Percentiles rank a stretch among this genome's conserved stretches.
Conservation (phyloP, 2,797 vertebrate genomes). For the Myiothlypis chrysogaster region DNA sequence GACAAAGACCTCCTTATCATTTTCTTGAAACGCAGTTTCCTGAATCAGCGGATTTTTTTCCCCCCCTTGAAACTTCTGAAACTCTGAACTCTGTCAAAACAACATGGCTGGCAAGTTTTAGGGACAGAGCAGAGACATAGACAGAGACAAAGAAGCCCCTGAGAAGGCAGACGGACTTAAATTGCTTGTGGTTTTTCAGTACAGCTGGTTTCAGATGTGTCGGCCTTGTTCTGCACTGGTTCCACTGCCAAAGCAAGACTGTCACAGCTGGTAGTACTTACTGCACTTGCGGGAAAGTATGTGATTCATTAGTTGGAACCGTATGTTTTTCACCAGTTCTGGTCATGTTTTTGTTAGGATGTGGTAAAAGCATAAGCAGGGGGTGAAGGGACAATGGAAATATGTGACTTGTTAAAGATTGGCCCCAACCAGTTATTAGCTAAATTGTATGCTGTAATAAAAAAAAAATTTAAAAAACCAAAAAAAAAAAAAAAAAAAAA, state of each 20-base stretch:
- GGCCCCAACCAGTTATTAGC: constrained; percentile 84
- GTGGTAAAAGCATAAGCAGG: constrained; percentile 99
- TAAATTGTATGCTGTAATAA: constrained; percentile 71
- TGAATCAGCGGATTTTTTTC: constrained; percentile 53
- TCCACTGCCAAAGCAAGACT: constrained; percentile 88
- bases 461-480: neutral
- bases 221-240: constrained; percentile 79
- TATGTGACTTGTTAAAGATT: constrained; percentile 90
- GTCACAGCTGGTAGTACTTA: constrained; percentile 99
- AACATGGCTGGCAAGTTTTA: constrained; percentile 88
- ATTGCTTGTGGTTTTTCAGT: constrained; percentile 87
- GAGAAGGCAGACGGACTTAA: constrained; percentile 91
- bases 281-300: constrained; percentile 94
- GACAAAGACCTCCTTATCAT: constrained; percentile 66
- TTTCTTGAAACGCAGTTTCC: constrained; percentile 63
- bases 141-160: constrained; percentile 89
- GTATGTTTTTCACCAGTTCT: constrained; percentile 96
- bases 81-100: constrained; percentile 89
- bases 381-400: constrained; percentile 84
- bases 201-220: constrained; percentile 96
- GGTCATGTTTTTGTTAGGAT: constrained; percentile 99
- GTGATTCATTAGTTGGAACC: constrained; percentile 98
- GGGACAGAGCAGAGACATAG: constrained; percentile 81
- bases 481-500: too few relatives aligned
- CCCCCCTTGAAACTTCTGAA: constrained; percentile 80